These are phyloP conservation scores for Ophioderma brevispina DNA, from an alignment of 35 echinoderm and acorn worm species.

Conservation along the genomic window DNA sequence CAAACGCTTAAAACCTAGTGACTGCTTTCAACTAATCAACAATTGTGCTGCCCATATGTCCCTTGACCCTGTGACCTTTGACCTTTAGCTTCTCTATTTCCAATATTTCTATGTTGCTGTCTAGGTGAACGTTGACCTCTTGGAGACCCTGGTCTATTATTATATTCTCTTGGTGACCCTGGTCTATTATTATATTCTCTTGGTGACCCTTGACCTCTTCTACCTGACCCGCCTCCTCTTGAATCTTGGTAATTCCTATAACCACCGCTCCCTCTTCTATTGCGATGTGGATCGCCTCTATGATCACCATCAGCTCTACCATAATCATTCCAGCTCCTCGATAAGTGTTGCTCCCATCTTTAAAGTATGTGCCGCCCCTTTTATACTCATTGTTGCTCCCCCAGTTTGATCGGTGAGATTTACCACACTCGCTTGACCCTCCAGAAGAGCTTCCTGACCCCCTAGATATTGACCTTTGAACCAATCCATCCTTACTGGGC, in stretches of 20 bases:
- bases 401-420: not conserved
- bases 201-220: not conserved
- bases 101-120: not conserved
- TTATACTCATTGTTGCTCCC: not conserved
- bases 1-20: too few species aligned
- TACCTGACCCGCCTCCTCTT: not conserved
- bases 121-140: not conserved
- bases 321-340: not conserved
- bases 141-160: not conserved
- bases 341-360: not conserved
- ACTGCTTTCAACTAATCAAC: too few species aligned
- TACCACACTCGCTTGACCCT: not conserved
- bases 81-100: not conserved
- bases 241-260: not conserved
- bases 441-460: not conserved
- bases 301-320: not conserved
- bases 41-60: too few species aligned
- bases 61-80: not conserved
- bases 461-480: not conserved
- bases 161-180: not conserved
- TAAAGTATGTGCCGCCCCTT: not conserved
- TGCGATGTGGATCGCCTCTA: not conserved
- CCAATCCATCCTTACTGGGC: not conserved
- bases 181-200: not conserved
- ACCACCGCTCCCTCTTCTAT: not conserved